Base-by-base conservation (phyloP, 2,113 vertebrate species). In the Pelodiscus sinensis region DNA sequence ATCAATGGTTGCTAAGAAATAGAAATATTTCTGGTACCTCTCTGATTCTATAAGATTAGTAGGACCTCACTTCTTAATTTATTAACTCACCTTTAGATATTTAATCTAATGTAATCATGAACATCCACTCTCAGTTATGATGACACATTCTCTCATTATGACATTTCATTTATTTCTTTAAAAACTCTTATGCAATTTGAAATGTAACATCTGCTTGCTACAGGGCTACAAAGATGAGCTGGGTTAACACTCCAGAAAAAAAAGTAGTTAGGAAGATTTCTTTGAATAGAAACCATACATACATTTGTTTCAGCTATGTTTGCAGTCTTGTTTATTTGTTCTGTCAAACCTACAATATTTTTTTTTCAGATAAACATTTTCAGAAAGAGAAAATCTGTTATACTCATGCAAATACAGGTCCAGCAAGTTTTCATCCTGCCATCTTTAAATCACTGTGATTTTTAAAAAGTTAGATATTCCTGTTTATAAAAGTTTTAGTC, bases 321-420 rank as follows among this genome's bases (percentile, higher is more conserved):
- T 94, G 68, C 58, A 91, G 81, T 4, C 1, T 50, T 83, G 88
- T 92, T 22, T 24, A 79, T 81, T 92, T 83, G 11, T 77, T 89
- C 91, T 31, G 18, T 65, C 60, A 91, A 92, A 78, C 1, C 13
- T 85, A 7, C 3, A 58, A 5, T 57, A 12, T 57, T 90, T 87
- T 90, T 87, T 71, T 79, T 90, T 85, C 19, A 85, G 14, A 90
- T 84, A 54, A 82, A 89, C 3, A 57, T 9, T 38, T 93, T 16
- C 31, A 57, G 65, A 65, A 90, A 62, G 87, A 24, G 2, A 24
- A 86, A 75, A 1, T 71, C 86, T 89, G 27, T 25, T 2, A 8
- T 1, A 38, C 22, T 92, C 24, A 54, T 27, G 15, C 87, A 89
- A 92, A 89, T 15, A 87, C 2, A 19, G 31, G 68, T 9, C 71